Evolutionary conservation across 2,113 vertebrate species (phyloP), one percentile per base, ranked within the genome.

Genomic region (Corydoras maculifer): DNA sequence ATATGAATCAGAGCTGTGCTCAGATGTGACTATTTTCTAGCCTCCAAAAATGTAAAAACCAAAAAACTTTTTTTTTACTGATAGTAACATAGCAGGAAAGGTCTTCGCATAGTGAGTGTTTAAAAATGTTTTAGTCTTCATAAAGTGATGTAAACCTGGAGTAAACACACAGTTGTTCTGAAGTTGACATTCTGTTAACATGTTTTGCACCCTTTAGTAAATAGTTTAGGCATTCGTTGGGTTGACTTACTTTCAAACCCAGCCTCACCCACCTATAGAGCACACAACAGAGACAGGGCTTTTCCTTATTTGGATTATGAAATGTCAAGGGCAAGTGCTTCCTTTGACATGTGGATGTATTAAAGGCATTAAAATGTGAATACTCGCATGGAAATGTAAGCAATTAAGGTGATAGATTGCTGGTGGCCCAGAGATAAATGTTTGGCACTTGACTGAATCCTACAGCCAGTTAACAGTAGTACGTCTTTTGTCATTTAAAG

Each of bases 391-490:
- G 79, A 88, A 86, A 82, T 83, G 82, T 74, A 84, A 83, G 83
- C 82, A 86, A 90, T 91, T 89, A 90, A 81, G 80, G 83, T 90
- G 90, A 90, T 85, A 82, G 84, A 90, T 90, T 83, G 82, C 78
- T 79, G 78, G 76, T 76, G 77, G 76, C 68, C 51, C 66, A 58
- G 79, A 82, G 77, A 78, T 68, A 64, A 75, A 78, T 75, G 72
- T 35, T 35, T 31, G 25, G 68, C 15, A 59, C 68, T 70, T n/a
- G 25, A 72, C 53, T 59, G 70, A 58, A 64, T 58, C 69, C 65
- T 72, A 64, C 72, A 75, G 72, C 58, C 31, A 58, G 70, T 78
- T 75, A 75, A 64, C 65, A 48, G 64, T 69, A 57, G 65, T 53
- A 48, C 65, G 57, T 74, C 64, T 63, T 69, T 64, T 31, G 64